Conservation (phyloP, 2,113 vertebrate species). For the Rutilus rutilus region DNA sequence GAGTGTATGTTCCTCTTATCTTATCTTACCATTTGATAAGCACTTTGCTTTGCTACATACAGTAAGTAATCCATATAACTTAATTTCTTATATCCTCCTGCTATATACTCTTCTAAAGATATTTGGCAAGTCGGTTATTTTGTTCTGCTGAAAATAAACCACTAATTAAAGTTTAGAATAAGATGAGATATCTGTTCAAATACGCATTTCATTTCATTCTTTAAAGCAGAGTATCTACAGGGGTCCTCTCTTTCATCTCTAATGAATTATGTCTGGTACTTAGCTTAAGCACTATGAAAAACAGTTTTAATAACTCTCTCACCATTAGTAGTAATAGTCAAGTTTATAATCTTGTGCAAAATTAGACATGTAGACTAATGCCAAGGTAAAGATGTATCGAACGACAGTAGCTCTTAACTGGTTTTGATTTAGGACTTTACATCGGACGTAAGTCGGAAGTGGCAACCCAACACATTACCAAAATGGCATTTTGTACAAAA, state of each 20-base stretch:
- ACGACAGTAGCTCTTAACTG: neutral
- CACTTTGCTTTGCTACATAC: neutral
- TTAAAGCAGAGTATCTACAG: neutral
- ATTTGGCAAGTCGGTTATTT: neutral
- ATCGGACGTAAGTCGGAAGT: neutral
- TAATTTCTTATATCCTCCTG: neutral
- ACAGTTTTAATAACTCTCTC: neutral
- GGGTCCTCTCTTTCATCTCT: constrained; percentile 4
- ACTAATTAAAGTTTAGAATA: constrained; percentile 1
- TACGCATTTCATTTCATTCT: neutral
- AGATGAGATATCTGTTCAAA: neutral
- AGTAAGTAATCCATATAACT: neutral
- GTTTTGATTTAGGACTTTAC: neutral
- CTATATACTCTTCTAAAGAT: neutral
- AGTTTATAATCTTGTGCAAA: neutral
- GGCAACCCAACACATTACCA: neutral
- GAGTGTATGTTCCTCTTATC: neutral
- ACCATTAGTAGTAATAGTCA: neutral
- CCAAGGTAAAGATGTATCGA: neutral
- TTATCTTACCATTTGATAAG: neutral
- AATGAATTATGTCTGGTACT: neutral
- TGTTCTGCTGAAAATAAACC: neutral
- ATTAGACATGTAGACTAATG: neutral
- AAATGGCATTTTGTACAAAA: neutral
- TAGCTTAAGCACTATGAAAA: neutral